Evolutionary conservation across 2,113 vertebrate genomes (phyloP).

Genomic region (Rousettus leschenaultii): DNA sequence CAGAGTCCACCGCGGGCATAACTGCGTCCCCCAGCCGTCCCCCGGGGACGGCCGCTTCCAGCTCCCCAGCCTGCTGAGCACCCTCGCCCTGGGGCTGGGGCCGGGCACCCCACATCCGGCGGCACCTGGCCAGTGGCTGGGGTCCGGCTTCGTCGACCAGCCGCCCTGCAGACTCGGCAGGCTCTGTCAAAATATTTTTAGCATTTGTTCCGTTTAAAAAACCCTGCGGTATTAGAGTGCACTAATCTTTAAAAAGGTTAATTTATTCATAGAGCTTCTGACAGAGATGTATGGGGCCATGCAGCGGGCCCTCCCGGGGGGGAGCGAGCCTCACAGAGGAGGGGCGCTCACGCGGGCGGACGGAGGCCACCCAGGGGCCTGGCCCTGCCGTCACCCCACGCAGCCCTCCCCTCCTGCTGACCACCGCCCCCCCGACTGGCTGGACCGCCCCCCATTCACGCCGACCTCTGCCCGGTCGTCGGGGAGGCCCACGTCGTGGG

Average conservation of each 20-base stretch:
- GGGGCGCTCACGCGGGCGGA: accelerated
- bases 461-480: accelerated
- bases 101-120: not conserved
- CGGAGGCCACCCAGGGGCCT: not conserved
- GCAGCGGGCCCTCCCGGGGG: slow-evolving; percentile 90
- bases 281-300: slow-evolving; percentile 98
- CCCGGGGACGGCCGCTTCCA: no score
- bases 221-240: slow-evolving; percentile 97
- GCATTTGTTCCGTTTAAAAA: slow-evolving; percentile 91
- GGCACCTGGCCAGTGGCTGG: no score
- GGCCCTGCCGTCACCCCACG: not conserved
- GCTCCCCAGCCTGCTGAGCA: accelerated
- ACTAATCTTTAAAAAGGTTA: slow-evolving; percentile 99
- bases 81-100: not conserved
- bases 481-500: accelerated
- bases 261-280: slow-evolving; percentile 99
- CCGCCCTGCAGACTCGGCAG: slow-evolving; percentile 76
- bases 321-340: slow-evolving; percentile 80
- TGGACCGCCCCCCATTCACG: accelerated
- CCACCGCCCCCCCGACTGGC: not conserved
- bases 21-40: accelerated
- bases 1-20: not conserved
- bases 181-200: slow-evolving; percentile 89
- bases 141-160: slow-evolving; percentile 58
- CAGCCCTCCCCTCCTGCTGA: not conserved